These are phyloP conservation scores for Enteromius thamalakanensis DNA, from an alignment of 2,797 vertebrate genomes.

Conservation along the genomic window DNA sequence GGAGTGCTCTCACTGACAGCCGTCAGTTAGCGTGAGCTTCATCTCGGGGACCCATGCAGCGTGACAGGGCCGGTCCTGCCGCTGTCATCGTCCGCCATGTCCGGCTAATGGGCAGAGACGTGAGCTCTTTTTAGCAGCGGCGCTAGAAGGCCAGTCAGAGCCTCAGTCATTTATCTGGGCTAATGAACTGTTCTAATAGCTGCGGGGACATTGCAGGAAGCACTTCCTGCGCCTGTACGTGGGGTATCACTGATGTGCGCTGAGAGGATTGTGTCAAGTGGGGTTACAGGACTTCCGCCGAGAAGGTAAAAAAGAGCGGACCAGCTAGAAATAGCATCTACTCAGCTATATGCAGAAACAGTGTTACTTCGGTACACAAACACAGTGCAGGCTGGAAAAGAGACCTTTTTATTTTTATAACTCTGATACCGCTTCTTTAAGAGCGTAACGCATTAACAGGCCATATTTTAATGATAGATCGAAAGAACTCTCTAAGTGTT, in stretches of 20 bases:
- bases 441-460: neutral
- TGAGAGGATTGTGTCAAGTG: conserved; percentile 21
- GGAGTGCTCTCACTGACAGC: conserved; percentile 66
- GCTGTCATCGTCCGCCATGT: conserved; percentile 69
- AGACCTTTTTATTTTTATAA: neutral
- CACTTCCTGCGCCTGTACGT: neutral
- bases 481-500: neutral
- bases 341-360: too few relatives aligned
- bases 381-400: too few relatives aligned
- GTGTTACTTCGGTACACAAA: neutral
- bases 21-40: conserved; percentile 75
- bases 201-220: conserved; percentile 4
- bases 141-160: conserved; percentile 39
- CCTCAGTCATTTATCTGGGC: conserved; percentile 47
- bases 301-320: neutral
- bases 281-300: neutral
- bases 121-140: conserved; percentile 50
- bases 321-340: neutral
- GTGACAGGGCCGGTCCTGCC: conserved; percentile 64
- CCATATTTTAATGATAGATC: neutral
- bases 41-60: conserved; percentile 56
- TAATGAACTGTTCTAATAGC: conserved; percentile 50
- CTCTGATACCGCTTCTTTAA: neutral
- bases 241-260: conserved; percentile 3
- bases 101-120: conserved; percentile 72